phyloP scores from a whole-genome alignment of 2,888 invertebrate genomes.

The Oconnorella tubifera region DNA sequence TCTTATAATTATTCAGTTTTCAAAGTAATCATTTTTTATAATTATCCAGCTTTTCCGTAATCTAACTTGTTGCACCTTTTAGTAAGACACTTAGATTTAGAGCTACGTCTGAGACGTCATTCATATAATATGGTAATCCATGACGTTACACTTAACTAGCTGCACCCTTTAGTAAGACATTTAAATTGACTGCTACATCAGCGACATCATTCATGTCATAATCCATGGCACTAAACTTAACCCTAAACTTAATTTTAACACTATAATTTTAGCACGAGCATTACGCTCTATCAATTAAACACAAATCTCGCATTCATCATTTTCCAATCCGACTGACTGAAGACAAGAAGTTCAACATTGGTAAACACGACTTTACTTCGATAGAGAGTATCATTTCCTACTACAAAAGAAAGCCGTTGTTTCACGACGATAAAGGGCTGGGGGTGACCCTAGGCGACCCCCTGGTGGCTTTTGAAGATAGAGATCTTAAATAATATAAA shows the following conservation, averaged over 20 bases:
- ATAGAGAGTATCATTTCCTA: conserved; percentile 27
- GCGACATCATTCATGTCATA: too few species aligned
- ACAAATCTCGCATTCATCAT: conserved; percentile 26
- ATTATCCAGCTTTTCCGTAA: too few species aligned
- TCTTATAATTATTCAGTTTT: background rate
- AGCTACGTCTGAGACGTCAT: too few species aligned
- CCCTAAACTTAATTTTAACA: background rate
- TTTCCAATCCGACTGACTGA: conserved; percentile 32
- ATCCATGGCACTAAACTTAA: too few species aligned
- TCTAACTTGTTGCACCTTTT: too few species aligned
- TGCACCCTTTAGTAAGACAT: too few species aligned
- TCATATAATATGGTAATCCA: too few species aligned
- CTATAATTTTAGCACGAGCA: conserved; percentile 17
- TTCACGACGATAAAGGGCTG: conserved; percentile 26
- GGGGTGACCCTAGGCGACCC: conserved; percentile 29
- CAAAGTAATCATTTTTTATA: background rate
- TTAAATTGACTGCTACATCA: too few species aligned
- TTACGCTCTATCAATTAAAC: conserved; percentile 30
- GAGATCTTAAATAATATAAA: too few species aligned
- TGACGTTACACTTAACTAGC: too few species aligned
- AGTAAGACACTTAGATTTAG: too few species aligned
- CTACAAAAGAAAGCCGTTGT: conserved; percentile 32
- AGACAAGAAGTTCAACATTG: conserved; percentile 30
- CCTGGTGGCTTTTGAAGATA: conserved; percentile 14
- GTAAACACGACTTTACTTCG: conserved; percentile 32